These are phyloP conservation scores for Lasioglossum figueresi DNA, from an alignment of 2,888 invertebrate species.

Conservation along the genomic window DNA sequence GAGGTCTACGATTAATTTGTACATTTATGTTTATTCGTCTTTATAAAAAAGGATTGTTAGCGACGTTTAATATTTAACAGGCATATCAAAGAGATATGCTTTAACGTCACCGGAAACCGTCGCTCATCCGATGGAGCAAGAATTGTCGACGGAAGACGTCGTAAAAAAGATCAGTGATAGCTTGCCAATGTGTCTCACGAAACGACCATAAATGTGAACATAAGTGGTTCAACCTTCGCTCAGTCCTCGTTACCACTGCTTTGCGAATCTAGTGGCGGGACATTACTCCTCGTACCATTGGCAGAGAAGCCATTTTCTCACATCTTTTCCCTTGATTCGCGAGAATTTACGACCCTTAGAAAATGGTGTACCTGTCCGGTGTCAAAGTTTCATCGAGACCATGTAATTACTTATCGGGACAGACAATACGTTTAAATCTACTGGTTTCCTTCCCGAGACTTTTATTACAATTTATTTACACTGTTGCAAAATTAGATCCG, in stretches of 20 bases:
- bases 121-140: neutral
- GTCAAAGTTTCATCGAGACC: slow-evolving; percentile 8
- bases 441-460: neutral
- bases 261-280: slow-evolving; percentile 38
- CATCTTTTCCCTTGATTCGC: slow-evolving; percentile 23
- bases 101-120: neutral
- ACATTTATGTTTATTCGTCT: neutral
- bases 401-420: neutral
- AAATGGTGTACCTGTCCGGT: neutral
- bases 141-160: slow-evolving; percentile 17
- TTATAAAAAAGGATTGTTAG: neutral
- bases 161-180: slow-evolving; percentile 41
- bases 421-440: slow-evolving; percentile 6
- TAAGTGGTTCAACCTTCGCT: slow-evolving; percentile 55
- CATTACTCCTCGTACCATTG: slow-evolving; percentile 37
- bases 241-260: slow-evolving; percentile 49
- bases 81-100: neutral
- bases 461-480: neutral
- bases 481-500: neutral
- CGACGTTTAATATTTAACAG: neutral
- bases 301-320: slow-evolving; percentile 36
- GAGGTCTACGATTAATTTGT: neutral
- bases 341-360: neutral
- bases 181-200: slow-evolving; percentile 34
- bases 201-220: slow-evolving; percentile 56